Conservation (phyloP, 1,140 invertebrate species). For the Pseudoatta argentina region DNA sequence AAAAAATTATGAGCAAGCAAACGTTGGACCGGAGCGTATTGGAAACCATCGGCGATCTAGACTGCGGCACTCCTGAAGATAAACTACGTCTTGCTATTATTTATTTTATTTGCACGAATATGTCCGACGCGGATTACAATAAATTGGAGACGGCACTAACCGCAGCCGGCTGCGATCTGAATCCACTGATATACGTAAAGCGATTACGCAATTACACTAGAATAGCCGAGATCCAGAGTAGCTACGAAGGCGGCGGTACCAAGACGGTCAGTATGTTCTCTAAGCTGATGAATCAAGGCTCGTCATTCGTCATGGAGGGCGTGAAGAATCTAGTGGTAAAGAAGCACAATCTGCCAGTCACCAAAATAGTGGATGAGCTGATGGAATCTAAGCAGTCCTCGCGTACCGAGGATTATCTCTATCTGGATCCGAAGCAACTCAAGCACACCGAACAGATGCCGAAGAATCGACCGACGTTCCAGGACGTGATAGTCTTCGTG, state of each 20-base stretch:
- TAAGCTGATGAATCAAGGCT: constrained; percentile 98
- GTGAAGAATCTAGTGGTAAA: constrained; percentile 99
- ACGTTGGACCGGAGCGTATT: constrained; percentile 91
- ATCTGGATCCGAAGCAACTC: constrained; percentile 97
- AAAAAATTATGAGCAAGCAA: constrained; percentile 97
- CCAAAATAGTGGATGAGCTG: constrained; percentile 96
- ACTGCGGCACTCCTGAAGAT: constrained; percentile 95
- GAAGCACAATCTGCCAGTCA: constrained; percentile 97
- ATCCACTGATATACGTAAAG: constrained; percentile 94
- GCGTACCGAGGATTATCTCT: constrained; percentile 95
- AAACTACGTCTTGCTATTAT: constrained; percentile 98
- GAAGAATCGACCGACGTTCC: constrained; percentile 90
- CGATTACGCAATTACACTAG: constrained; percentile 96
- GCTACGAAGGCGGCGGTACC: constrained; percentile 97
- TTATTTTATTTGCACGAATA: constrained; percentile 94
- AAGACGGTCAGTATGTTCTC: constrained; percentile 99
- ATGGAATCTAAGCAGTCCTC: constrained; percentile 94
- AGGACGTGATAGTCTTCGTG: constrained; percentile 98
- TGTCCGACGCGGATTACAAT: constrained; percentile 94
- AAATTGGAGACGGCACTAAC: constrained; percentile 93
- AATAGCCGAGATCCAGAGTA: constrained; percentile 90
- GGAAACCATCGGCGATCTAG: constrained; percentile 94
- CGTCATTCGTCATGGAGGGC: constrained; percentile 99
- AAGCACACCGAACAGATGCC: constrained; percentile 90
- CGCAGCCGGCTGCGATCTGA: constrained; percentile 94